phyloP scores from a whole-genome alignment of 2,113 vertebrate species.

The Tetrax tetrax region DNA sequence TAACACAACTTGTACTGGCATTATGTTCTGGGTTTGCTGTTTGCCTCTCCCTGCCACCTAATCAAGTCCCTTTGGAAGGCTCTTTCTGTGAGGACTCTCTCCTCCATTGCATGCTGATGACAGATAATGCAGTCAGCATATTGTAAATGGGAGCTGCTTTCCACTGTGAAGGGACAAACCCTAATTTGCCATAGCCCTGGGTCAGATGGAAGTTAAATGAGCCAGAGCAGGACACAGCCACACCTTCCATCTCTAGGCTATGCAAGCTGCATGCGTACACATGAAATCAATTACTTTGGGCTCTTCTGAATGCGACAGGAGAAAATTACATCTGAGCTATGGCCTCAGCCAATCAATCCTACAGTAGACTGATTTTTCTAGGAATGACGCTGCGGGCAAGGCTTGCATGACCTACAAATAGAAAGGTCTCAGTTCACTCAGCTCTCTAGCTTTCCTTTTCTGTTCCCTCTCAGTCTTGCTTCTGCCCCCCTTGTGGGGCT shows the following conservation, averaged over 20 bases:
- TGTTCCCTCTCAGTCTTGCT: not conserved
- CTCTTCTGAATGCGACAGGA: slow-evolving; percentile 7
- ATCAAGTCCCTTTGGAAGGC: slow-evolving; percentile 11
- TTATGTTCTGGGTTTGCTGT: not conserved
- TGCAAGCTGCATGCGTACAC: not conserved
- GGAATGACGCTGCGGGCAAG: slow-evolving; percentile 43
- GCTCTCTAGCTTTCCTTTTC: not conserved
- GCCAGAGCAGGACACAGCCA: not conserved
- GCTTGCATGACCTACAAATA: slow-evolving; percentile 39
- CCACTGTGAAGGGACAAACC: slow-evolving; percentile 17
- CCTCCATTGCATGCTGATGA: slow-evolving; percentile 16
- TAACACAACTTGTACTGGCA: slow-evolving; percentile 3
- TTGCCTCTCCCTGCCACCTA: not conserved
- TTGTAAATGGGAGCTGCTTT: slow-evolving; percentile 23
- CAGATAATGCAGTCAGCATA: not conserved
- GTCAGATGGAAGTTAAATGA: slow-evolving; percentile 39
- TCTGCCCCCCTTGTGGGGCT: not conserved
- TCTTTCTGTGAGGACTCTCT: not conserved
- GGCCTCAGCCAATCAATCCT: slow-evolving; percentile 49
- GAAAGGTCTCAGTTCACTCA: not conserved
- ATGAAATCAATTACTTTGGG: slow-evolving; percentile 20
- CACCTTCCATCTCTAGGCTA: not conserved
- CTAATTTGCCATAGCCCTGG: slow-evolving; percentile 25
- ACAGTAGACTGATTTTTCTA: slow-evolving; percentile 62
- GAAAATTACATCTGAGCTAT: slow-evolving; percentile 63